phyloP scores from a whole-genome alignment of 1,140 invertebrate species.

The Brachionus plicatilis region DNA sequence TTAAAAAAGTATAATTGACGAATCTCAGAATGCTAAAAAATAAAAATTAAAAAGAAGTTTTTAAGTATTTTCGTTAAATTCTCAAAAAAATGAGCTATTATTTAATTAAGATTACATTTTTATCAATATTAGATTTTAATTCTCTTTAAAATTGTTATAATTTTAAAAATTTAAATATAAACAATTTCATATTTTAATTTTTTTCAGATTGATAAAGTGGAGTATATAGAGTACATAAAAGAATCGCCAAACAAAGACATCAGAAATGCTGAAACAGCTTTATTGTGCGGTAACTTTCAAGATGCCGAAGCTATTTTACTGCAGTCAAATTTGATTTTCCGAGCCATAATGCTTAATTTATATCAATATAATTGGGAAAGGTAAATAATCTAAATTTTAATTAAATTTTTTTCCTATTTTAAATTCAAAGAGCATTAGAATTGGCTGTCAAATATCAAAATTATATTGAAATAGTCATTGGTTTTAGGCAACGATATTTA shows the following conservation, averaged over 20 bases:
- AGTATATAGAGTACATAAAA: conserved; percentile 78
- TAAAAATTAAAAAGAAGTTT: no score
- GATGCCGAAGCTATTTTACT: conserved; percentile 77
- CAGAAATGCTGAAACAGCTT: conserved; percentile 70
- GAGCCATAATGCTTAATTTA: conserved; percentile 75
- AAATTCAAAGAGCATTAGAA: conserved; percentile 67
- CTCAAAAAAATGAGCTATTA: no score
- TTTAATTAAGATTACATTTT: no score
- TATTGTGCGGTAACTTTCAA: conserved; percentile 69
- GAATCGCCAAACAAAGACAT: conserved; percentile 61
- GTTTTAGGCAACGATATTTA: conserved; percentile 70
- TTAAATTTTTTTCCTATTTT: neutral
- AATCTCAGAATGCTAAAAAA: no score
- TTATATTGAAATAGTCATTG: conserved; percentile 70
- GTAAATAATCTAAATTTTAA: conserved; percentile 50
- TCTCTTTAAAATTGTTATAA: neutral
- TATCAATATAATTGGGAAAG: conserved; percentile 77
- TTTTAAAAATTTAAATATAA: neutral
- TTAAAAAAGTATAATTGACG: no score
- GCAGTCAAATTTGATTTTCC: conserved; percentile 68
- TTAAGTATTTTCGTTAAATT: no score
- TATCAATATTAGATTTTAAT: neutral
- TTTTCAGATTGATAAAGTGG: conserved; percentile 73
- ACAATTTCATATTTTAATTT: conserved; percentile 17
- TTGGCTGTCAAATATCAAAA: conserved; percentile 73